A percentile compares a stretch with the other conserved stretches of the same genome.
phyloP scores from a whole-genome alignment of 2,888 invertebrate genomes.

The Catocala nupta region DNA sequence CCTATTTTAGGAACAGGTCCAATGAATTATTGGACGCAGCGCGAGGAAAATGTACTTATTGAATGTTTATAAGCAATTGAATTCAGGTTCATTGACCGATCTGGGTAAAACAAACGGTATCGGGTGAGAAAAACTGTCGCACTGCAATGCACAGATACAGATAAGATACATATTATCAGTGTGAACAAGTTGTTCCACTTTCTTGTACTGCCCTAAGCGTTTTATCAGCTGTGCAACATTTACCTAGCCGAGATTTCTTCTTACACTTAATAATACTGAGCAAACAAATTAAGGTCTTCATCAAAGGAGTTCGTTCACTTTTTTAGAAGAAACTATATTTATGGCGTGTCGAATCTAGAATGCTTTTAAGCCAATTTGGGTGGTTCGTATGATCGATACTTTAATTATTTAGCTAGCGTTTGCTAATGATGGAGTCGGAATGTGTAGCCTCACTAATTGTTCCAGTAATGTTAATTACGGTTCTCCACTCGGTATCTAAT shows the following conservation, averaged over 20 bases:
- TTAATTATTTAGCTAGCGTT: constrained; percentile 71
- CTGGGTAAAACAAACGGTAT: constrained; percentile 25
- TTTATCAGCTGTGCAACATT: constrained; percentile 78
- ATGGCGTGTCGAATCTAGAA: constrained; percentile 32
- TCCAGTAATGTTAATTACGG: constrained; percentile 75
- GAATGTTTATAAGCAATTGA: constrained; percentile 20
- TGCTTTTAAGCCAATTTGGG: constrained; percentile 44
- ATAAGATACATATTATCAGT: constrained; percentile 73
- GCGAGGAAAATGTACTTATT: constrained; percentile 20
- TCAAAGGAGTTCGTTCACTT: constrained; percentile 48
- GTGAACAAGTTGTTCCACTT: constrained; percentile 68
- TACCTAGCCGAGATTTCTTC: constrained; percentile 75
- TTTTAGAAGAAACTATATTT: constrained; percentile 27
- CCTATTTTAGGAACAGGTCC: constrained; percentile 61
- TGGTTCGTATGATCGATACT: constrained; percentile 37
- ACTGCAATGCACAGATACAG: constrained; percentile 63
- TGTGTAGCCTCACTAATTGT: constrained; percentile 74
- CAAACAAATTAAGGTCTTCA: constrained; percentile 54
- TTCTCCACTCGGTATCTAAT: constrained; percentile 60
- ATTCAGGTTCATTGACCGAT: constrained; percentile 37
- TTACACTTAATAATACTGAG: constrained; percentile 51
- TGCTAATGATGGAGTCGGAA: constrained; percentile 69
- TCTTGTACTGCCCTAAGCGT: constrained; percentile 63
- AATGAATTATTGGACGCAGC: constrained; percentile 30
- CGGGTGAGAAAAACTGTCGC: constrained; percentile 58